Percentiles rank a stretch among this genome's conserved stretches.
These are phyloP conservation scores for Caenorhabditis tropicalis DNA, from an alignment of 1,140 invertebrate species.

Conservation along the genomic window DNA sequence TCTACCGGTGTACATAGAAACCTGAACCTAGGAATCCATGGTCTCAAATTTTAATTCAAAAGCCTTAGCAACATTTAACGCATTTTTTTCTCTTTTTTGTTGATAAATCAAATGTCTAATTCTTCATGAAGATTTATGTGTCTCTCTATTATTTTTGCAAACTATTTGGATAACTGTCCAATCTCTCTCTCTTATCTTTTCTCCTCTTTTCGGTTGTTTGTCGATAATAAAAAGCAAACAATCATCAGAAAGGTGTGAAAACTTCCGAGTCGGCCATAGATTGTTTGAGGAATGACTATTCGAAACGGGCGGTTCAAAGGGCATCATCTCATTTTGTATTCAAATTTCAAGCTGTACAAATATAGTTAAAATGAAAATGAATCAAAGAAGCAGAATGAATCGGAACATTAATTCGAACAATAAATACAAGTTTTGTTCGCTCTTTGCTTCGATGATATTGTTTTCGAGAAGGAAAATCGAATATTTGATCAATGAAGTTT, in stretches of 20 bases:
- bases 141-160: neutral
- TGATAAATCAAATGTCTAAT: neutral
- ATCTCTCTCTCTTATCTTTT: conserved; percentile 27
- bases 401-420: neutral
- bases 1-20: conserved; percentile 39
- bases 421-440: neutral
- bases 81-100: neutral
- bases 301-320: neutral
- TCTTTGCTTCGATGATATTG: neutral
- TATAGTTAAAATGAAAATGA: neutral
- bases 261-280: conserved; percentile 37
- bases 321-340: neutral
- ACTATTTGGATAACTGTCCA: conserved; percentile 15
- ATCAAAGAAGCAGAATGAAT: neutral
- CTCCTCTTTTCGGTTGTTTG: neutral
- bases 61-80: neutral
- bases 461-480: neutral
- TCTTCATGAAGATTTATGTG: neutral
- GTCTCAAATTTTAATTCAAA: conserved; percentile 31
- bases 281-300: conserved; percentile 31
- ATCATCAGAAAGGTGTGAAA: conserved; percentile 17
- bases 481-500: neutral
- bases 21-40: conserved; percentile 29
- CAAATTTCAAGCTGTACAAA: neutral
- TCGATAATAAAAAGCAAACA: conserved; percentile 37